Percentiles rank a stretch among this genome's conserved stretches.
These are phyloP conservation scores for Ptilonorhynchus violaceus DNA, from an alignment of 2,113 vertebrate genomes.

Conservation along the genomic window DNA sequence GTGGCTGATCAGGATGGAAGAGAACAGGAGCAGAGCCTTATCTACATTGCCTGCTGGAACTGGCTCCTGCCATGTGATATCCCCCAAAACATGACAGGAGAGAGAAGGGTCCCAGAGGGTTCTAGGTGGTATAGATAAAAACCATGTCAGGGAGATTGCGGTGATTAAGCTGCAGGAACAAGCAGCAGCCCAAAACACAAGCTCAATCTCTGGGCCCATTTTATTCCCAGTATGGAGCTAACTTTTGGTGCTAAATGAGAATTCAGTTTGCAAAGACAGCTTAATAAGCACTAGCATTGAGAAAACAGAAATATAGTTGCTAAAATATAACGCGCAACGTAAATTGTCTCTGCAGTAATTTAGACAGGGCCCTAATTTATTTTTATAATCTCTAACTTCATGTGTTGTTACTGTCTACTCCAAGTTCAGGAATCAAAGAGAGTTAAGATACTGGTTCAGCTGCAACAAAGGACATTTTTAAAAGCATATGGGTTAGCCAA, in stretches of 20 bases:
- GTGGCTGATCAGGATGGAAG: fast-evolving
- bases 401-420: not conserved
- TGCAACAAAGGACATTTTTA: not conserved
- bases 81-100: not conserved
- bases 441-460: not conserved
- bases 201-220: not conserved
- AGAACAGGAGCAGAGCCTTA: not conserved
- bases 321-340: not conserved
- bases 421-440: not conserved
- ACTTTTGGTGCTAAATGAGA: not conserved
- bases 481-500: not conserved
- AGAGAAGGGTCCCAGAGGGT: not conserved
- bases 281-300: not conserved
- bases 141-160: not conserved
- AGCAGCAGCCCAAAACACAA: not conserved
- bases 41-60: not conserved
- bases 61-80: not conserved
- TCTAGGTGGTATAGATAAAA: not conserved
- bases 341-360: not conserved
- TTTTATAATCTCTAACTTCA: not conserved
- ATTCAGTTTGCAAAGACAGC: not conserved
- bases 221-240: not conserved
- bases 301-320: not conserved
- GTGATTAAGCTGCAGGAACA: not conserved
- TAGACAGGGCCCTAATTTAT: not conserved